Percentiles rank a stretch among this genome's conserved stretches.
These are phyloP conservation scores for Acrocephalus scirpaceus DNA, from an alignment of 2,797 vertebrate genomes.

Conservation along the genomic window DNA sequence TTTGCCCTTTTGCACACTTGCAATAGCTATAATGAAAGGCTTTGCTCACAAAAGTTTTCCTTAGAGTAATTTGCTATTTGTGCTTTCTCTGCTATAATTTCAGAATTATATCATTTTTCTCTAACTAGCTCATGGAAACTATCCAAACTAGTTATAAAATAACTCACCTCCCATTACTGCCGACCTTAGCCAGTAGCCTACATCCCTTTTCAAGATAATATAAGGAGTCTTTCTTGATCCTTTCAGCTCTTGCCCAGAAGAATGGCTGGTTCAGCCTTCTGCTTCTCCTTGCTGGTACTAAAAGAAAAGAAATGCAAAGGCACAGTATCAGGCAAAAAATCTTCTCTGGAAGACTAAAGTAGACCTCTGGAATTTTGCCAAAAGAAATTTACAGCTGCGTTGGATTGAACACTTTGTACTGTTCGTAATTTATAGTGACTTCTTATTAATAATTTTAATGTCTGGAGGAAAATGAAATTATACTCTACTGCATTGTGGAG, in stretches of 20 bases:
- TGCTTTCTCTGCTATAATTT: neutral
- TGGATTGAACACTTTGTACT: neutral
- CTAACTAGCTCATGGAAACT: neutral
- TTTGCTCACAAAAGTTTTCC: neutral
- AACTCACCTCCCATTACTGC: neutral
- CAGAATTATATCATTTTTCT: neutral
- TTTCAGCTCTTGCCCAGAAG: neutral
- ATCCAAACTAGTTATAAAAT: neutral
- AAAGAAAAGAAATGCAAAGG: neutral
- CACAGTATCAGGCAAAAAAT: neutral
- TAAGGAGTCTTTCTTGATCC: neutral
- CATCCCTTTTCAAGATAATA: neutral
- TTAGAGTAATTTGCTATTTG: neutral
- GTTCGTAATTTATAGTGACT: constrained; percentile 1
- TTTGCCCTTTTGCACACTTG: constrained; percentile 4
- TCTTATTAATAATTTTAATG: constrained; percentile 26
- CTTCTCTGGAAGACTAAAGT: neutral
- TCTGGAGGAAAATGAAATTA: neutral
- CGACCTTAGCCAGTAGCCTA: neutral
- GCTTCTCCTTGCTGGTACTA: neutral
- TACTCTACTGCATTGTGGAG: neutral
- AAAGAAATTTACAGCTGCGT: neutral
- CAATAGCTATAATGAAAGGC: neutral
- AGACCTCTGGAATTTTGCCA: neutral
- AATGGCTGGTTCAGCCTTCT: neutral